Evolutionary conservation across 2,888 invertebrate genomes (phyloP), one percentile per base, ranked within the genome.

Genomic region (Morpho achilles): DNA sequence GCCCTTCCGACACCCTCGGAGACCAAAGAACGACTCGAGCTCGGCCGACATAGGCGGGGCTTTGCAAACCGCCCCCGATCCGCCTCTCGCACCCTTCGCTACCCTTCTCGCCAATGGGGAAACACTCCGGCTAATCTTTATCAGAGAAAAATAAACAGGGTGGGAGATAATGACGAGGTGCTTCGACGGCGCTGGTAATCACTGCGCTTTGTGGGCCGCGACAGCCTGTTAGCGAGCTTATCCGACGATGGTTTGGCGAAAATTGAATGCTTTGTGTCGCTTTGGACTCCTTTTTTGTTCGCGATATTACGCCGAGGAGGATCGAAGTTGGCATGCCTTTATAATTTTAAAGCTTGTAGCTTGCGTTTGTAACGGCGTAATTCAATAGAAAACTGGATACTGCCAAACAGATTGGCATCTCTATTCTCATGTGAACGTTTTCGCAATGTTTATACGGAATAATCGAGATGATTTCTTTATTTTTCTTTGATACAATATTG

Each of bases 131-230:
- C 88, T 91, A 89, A 91, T 91, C 90, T 89, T 84, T 89, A 88
- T 87, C 89, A 87, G 76, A 83, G 80, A 87, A 91, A 91, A 90
- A 88, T 90, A 91, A 91, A 90, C 89, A 87, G 80, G 82, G 85
- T 82, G 85, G 82, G 80, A 84, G 88, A 90, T 90, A 89, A 91
- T 87, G 85, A 85, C 82, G 75, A 72, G 70, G 77, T 74, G 77
- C 80, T 76, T 74, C 76, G 72, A 72, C 78, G 79, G 77, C 75
- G 80, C 71, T 79, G 79, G 85, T 88, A 88, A 88, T 90, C 86
- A 88, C 78, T 75, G 74, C 80, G 80, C 85, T 88, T 87, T 88
- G 88, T 84, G 81, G 84, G 72, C 74, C 78, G 76, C 82, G 80
- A 81, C 82, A 81, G 82, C 80, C 82, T 78, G 79, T 79, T 79